Percentiles rank a stretch among this genome's conserved stretches.
These are phyloP conservation scores for Keiferia lycopersicella DNA, from an alignment of 2,888 invertebrate species.

Conservation along the genomic window DNA sequence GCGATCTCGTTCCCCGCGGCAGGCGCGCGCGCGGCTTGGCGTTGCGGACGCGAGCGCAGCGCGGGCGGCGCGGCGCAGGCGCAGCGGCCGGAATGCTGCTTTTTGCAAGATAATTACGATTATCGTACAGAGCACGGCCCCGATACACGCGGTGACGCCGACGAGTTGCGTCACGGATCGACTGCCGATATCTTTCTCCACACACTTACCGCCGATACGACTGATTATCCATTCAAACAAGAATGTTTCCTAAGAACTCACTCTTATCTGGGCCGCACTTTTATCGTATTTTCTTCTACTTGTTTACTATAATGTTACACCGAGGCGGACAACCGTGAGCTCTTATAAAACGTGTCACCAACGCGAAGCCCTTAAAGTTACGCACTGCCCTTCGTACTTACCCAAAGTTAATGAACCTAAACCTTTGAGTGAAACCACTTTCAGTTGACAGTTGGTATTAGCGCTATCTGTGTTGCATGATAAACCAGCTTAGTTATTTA, in stretches of 20 bases:
- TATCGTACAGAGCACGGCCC: slow-evolving; percentile 39
- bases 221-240: slow-evolving; percentile 12
- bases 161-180: slow-evolving; percentile 48
- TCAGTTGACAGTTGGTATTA: slow-evolving; percentile 12
- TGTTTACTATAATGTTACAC: slow-evolving; percentile 21
- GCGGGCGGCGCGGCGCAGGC: slow-evolving; percentile 32
- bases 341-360: slow-evolving; percentile 1
- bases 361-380: slow-evolving; percentile 10
- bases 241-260: background rate
- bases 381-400: slow-evolving; percentile 11
- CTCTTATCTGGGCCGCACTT: background rate
- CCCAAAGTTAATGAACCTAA: slow-evolving; percentile 12
- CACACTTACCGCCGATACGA: slow-evolving; percentile 37
- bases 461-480: background rate
- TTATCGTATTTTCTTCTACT: background rate
- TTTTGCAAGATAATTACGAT: slow-evolving; percentile 50
- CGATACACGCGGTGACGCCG: slow-evolving; percentile 40
- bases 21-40: background rate
- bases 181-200: slow-evolving; percentile 33
- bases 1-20: slow-evolving; percentile 54
- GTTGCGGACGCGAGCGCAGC: too few relatives aligned
- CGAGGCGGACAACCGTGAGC: slow-evolving; percentile 8
- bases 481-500: slow-evolving; percentile 1
- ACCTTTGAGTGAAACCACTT: slow-evolving; percentile 4
- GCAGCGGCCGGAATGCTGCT: slow-evolving; percentile 54